phyloP scores from a whole-genome alignment of 1,140 invertebrate genomes.

The Monomorium pharaonis region DNA sequence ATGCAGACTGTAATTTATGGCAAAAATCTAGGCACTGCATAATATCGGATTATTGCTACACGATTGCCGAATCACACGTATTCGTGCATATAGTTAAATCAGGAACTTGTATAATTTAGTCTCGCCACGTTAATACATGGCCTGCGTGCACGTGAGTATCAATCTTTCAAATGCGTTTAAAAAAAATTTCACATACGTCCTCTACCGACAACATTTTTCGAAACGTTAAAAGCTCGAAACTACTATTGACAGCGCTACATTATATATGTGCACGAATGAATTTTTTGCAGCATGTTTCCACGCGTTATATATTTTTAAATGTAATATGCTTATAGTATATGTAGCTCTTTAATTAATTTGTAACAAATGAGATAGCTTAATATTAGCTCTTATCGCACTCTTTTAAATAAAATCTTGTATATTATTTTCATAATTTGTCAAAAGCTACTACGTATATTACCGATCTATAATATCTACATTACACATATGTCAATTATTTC shows the following conservation, averaged over 20 bases:
- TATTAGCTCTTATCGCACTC: neutral
- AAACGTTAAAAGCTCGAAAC: slow-evolving; percentile 20
- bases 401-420: neutral
- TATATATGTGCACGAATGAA: slow-evolving; percentile 5
- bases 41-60: slow-evolving; percentile 55
- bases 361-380: neutral
- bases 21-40: slow-evolving; percentile 20
- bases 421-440: neutral
- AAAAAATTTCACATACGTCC: neutral
- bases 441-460: neutral
- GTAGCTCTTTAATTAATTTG: neutral
- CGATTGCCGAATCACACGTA: neutral
- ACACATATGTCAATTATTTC: neutral
- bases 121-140: neutral
- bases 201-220: neutral
- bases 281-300: neutral
- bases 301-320: neutral
- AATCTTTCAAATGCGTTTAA: slow-evolving; percentile 6
- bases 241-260: neutral
- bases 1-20: slow-evolving; percentile 50
- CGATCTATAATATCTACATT: neutral
- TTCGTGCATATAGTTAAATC: neutral
- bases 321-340: neutral
- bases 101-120: neutral
- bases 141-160: neutral